Conservation (phyloP, 2,113 vertebrate genomes). For the Takifugu bimaculatus region DNA sequence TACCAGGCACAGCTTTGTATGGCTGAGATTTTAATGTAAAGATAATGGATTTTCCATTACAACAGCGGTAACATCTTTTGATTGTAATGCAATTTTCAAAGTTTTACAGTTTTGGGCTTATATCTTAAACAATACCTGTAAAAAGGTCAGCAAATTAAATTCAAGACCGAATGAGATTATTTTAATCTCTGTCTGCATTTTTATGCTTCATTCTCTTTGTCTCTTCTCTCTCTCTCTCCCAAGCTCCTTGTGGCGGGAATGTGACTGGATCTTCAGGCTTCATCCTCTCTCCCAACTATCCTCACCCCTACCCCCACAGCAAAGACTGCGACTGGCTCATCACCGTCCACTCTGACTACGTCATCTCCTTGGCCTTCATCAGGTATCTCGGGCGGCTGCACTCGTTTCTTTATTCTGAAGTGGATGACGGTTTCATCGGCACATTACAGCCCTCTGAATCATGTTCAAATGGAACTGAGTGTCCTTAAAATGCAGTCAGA, state of each 20-base stretch:
- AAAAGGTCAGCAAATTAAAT: conserved; percentile 20
- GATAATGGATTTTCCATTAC: no score
- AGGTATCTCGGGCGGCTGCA: conserved; percentile 75
- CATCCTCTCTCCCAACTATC: conserved; percentile 97
- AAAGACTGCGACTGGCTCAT: conserved; percentile 98
- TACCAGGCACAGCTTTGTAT: no score
- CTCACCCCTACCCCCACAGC: conserved; percentile 96
- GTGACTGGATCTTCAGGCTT: conserved; percentile 96
- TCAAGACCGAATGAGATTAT: conserved; percentile 7
- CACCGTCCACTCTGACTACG: conserved; percentile 90
- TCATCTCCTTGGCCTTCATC: conserved; percentile 96
- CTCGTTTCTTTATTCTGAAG: neutral
- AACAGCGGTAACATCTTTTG: no score
- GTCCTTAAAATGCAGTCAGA: neutral
- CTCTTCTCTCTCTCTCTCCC: conserved; percentile 15
- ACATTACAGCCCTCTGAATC: neutral
- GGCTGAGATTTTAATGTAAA: no score
- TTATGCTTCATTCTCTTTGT: neutral
- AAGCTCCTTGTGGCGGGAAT: conserved; percentile 98
- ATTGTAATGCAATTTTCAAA: no score
- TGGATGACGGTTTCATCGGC: neutral
- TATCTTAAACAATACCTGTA: conserved; percentile 1
- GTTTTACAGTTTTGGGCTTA: no score
- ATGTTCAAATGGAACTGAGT: neutral
- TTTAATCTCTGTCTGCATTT: conserved; percentile 4